Base-by-base conservation (phyloP, 2,888 invertebrate species). In the Asteroscopus sphinx region DNA sequence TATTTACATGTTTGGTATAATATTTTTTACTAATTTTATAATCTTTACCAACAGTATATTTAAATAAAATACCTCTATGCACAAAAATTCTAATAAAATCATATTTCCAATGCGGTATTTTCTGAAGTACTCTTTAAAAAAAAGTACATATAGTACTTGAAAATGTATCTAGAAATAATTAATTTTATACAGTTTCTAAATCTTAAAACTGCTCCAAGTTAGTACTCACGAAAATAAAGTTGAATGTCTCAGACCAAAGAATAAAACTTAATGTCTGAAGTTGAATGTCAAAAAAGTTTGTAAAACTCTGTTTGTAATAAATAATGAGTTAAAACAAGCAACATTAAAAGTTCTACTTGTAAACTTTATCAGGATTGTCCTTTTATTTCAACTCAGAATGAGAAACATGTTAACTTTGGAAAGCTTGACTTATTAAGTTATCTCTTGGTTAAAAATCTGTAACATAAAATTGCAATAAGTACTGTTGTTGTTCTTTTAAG, bases 381-480 rank as follows among this genome's bases (percentile, higher is more conserved):
- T 57, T 66, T 57, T 74, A 73, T 69, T 57, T 64, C 56, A 73
- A 69, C 69, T 62, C 44, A n/a, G 13, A 26, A 1, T 17, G 36
- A 7, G 25, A 6, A 21, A 4, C 1, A 21, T 21, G 33, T 15
- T n/a, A 32, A 61, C 32, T 61, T 58, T 21, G 1, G 11, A 4
- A 51, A 59, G 13, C 21, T 35, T 1, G 33, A 15, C 26, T 40
- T 0, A 35, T 12, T 47, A 39, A 32, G n/a, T 33, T 51, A 21
- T 12, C 7, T 15, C 13, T 21, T 21, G 21, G 4, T 21, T 21
- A 21, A n/a, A n/a, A n/a, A n/a, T n/a, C n/a, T n/a, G 17, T 21
- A 21, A 21, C 4, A 21, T 21, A 21, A 21, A 21, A 21, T n/a
- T 21, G 17, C 4, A 3, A 21, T 21, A 6, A 21, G 4, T 21